Percentiles rank a stretch among this genome's conserved stretches.
phyloP scores from a whole-genome alignment of 2,888 invertebrate genomes.

The Steinernema scapterisci region DNA sequence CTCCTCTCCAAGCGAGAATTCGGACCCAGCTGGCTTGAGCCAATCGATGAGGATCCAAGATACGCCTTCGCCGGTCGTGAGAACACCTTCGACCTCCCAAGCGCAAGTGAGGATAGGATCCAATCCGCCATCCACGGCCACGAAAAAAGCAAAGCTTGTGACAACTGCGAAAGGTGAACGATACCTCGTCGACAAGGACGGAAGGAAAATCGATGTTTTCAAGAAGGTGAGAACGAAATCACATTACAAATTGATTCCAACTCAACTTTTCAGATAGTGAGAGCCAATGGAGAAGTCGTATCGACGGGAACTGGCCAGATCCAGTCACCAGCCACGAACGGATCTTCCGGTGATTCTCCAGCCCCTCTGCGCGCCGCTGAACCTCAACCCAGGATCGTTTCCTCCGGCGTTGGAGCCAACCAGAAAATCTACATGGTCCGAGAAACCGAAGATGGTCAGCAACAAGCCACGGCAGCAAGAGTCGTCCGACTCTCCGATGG shows the following conservation, averaged over 20 bases:
- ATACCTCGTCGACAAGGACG: not conserved
- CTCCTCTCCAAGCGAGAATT: constrained; percentile 4
- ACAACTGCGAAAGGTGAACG: not conserved
- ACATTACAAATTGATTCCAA: not conserved
- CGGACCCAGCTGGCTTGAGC: not conserved
- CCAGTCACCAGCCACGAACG: not conserved
- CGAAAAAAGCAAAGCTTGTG: not conserved
- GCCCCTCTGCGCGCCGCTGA: not conserved
- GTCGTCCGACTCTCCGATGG: not conserved
- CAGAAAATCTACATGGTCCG: constrained; percentile 5
- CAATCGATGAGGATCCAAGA: not conserved
- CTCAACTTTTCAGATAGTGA: not conserved
- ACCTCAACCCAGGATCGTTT: not conserved
- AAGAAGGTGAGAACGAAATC: not conserved
- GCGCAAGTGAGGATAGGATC: not conserved
- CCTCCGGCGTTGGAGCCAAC: not conserved
- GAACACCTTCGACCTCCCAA: not conserved
- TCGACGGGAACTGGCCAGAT: not conserved
- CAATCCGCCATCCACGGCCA: not conserved
- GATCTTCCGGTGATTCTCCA: not conserved
- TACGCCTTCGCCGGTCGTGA: not conserved
- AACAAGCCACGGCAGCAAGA: not conserved
- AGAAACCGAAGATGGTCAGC: constrained; percentile 12
- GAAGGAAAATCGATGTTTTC: not conserved
- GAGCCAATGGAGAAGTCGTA: constrained; percentile 1